A percentile compares a stretch with the other conserved stretches of the same genome.
Conservation (phyloP, 2,797 vertebrate species). For the Miopithecus talapoin region DNA sequence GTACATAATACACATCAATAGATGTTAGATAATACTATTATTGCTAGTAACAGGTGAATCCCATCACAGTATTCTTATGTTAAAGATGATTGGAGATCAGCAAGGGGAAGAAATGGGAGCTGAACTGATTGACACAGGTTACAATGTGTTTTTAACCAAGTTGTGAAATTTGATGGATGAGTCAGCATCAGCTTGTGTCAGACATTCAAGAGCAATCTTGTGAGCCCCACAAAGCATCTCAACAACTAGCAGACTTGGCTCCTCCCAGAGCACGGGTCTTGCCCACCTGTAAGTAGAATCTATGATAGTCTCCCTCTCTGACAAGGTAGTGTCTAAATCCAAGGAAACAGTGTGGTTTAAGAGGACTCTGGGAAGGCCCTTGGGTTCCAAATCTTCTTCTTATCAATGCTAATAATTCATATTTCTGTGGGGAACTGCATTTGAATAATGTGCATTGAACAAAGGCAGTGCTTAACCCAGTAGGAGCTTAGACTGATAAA, state of each 20-base stretch:
- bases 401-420: background rate
- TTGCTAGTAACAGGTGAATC: background rate
- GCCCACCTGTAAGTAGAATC: background rate
- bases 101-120: slow-evolving; percentile 29
- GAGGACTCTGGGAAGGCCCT: background rate
- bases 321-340: background rate
- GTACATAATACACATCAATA: background rate
- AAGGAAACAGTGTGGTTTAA: background rate
- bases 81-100: background rate
- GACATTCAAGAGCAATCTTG: background rate
- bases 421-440: background rate
- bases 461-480: background rate
- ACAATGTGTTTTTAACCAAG: slow-evolving; percentile 40
- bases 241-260: background rate
- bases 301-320: background rate
- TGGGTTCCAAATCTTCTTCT: background rate
- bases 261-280: background rate
- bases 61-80: background rate
- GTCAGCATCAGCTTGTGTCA: background rate
- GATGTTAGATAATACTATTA: background rate
- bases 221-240: background rate
- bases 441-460: background rate
- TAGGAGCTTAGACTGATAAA: background rate
- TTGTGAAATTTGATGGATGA: slow-evolving; percentile 28
- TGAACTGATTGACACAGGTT: slow-evolving; percentile 45